Evolutionary conservation across 1,140 invertebrate genomes (phyloP).

Genomic region (Drosophila tristis): DNA sequence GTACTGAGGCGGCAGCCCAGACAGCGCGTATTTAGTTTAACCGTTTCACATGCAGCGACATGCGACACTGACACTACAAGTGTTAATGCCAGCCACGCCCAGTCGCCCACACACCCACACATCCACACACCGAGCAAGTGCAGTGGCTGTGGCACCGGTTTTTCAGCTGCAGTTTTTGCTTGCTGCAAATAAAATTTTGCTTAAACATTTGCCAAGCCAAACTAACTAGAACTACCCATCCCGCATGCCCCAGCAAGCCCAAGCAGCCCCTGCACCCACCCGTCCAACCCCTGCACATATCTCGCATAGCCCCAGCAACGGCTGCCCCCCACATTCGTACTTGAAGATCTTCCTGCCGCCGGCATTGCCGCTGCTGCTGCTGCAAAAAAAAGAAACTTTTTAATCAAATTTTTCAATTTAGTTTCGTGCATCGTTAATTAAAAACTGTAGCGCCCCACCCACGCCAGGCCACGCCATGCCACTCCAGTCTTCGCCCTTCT

Average conservation of each 20-base stretch:
- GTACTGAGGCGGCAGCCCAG: conserved; percentile 68
- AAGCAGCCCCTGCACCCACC: conserved; percentile 11
- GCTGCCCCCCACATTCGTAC: conserved; percentile 41
- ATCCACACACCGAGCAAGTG: not conserved
- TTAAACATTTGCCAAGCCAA: conserved; percentile 79
- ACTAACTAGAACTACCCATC: conserved; percentile 69
- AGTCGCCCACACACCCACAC: conserved; percentile 7
- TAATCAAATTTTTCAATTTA: conserved; percentile 83
- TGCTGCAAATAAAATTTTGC: conserved; percentile 76
- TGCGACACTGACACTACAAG: conserved; percentile 54
- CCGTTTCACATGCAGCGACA: conserved; percentile 72
- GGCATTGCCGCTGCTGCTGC: conserved; percentile 15
- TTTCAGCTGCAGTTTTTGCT: conserved; percentile 29
- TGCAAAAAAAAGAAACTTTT: conserved; percentile 65
- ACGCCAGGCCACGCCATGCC: not conserved
- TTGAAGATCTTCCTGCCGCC: conserved; percentile 72
- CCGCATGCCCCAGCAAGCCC: conserved; percentile 15
- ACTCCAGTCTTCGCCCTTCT: not conserved
- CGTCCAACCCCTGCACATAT: not conserved
- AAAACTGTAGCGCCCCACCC: conserved; percentile 36
- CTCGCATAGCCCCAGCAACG: conserved; percentile 4
- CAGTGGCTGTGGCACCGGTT: conserved; percentile 12
- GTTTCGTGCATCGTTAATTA: conserved; percentile 76
- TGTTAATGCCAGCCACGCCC: conserved; percentile 76
- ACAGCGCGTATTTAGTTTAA: conserved; percentile 80